Conservation (phyloP, 23 tunicate genomes). For the Clavelina lepadiformis region DNA sequence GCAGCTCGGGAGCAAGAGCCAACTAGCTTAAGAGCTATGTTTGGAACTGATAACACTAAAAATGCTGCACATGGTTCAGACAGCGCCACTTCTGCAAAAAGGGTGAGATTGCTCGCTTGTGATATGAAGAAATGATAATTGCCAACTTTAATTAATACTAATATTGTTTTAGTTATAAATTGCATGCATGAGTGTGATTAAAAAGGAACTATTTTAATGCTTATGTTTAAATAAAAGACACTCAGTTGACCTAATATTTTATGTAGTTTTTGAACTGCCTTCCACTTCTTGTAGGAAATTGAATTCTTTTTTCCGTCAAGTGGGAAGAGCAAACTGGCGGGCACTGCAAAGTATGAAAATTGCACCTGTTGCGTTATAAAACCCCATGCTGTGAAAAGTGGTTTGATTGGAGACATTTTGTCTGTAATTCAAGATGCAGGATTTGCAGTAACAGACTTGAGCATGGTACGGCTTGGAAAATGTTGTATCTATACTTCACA, state of each 20-base stretch:
- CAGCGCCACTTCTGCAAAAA: slow-evolving; percentile 38
- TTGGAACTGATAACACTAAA: slow-evolving; percentile 59
- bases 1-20: slow-evolving; percentile 65
- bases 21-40: slow-evolving; percentile 69
- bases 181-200: too few relatives aligned
- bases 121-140: too few relatives aligned
- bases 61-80: slow-evolving; percentile 82
- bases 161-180: too few relatives aligned
- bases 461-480: slow-evolving; percentile 89
- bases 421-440: slow-evolving; percentile 78
- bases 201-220: too few relatives aligned
- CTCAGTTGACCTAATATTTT: too few relatives aligned
- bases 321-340: slow-evolving; percentile 20
- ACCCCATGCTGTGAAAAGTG: slow-evolving; percentile 78
- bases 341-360: slow-evolving; percentile 44
- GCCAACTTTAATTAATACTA: too few relatives aligned
- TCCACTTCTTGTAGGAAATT: slow-evolving; percentile 47
- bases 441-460: slow-evolving; percentile 42
- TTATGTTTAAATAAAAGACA: too few relatives aligned
- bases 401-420: slow-evolving; percentile 75
- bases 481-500: too few relatives aligned
- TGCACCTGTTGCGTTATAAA: slow-evolving; percentile 92
- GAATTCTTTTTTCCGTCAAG: slow-evolving; percentile 69
- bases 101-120: too few relatives aligned
- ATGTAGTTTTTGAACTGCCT: too few relatives aligned